Conservation (phyloP, 1,140 invertebrate genomes). For the Euura lappo region DNA sequence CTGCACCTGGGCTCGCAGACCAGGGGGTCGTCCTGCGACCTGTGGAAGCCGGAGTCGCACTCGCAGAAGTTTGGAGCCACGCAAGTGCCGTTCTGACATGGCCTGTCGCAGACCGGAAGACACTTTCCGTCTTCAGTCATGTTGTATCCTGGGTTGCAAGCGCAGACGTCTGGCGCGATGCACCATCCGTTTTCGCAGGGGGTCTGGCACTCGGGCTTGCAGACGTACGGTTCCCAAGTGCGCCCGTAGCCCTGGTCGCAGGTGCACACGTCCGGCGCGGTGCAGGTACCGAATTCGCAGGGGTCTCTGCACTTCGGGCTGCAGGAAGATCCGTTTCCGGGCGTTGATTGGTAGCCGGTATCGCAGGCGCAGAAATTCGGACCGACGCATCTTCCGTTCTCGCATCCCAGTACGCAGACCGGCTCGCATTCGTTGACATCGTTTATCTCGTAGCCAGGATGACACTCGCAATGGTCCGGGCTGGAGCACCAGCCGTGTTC, state of each 20-base stretch:
- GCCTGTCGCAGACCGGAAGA: slow-evolving; percentile 37
- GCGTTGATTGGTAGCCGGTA: slow-evolving; percentile 20
- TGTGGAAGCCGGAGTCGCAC: slow-evolving; percentile 49
- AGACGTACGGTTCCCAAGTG: slow-evolving; percentile 8
- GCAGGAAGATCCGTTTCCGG: slow-evolving; percentile 22
- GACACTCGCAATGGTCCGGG: slow-evolving; percentile 53
- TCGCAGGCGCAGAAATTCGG: slow-evolving; percentile 42
- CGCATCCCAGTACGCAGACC: slow-evolving; percentile 39
- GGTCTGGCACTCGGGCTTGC: slow-evolving; percentile 9
- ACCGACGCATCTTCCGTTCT: slow-evolving; percentile 37
- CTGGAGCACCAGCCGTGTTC: slow-evolving; percentile 52
- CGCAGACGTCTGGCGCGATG: background rate
- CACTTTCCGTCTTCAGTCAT: background rate
- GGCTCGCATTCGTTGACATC: slow-evolving; percentile 45
- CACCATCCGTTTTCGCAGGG: slow-evolving; percentile 19
- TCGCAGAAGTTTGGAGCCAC: slow-evolving; percentile 64
- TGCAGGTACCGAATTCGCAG: slow-evolving; percentile 37
- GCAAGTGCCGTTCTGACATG: slow-evolving; percentile 67
- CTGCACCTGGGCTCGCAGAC: slow-evolving; percentile 32
- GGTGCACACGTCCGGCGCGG: slow-evolving; percentile 32
- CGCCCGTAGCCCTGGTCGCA: slow-evolving; percentile 28
- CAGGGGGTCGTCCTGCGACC: slow-evolving; percentile 9
- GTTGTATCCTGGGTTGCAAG: slow-evolving; percentile 10
- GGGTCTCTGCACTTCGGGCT: slow-evolving; percentile 23
- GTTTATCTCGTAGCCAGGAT: slow-evolving; percentile 47